Evolutionary conservation across 1,140 invertebrate species (phyloP), one percentile per base, ranked within the genome.

Genomic region (Macrosteles quadrilineatus): DNA sequence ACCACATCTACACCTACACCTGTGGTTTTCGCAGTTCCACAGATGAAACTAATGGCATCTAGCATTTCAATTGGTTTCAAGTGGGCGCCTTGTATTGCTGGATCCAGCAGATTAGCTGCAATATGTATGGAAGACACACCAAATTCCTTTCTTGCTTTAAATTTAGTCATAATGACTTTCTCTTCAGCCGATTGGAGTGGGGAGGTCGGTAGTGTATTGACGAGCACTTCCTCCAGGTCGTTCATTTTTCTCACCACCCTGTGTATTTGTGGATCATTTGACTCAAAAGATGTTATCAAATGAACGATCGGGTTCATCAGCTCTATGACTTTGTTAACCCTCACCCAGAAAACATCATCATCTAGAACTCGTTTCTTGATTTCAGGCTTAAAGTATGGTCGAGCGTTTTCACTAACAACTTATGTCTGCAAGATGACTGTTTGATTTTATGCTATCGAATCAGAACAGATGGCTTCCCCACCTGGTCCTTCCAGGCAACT

Each of bases 381-480:
- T 2, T 30, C 57, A 62, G 23, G 23, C 57, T 30, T 27, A 1
- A 62, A 9, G n/a, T 27, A 62, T 62, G 2, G 19, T 21, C 57
- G 4, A 25, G 45, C 66, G 31, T 45, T 21, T 65, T 64, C 30
- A 69, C 9, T 50, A 1, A 69, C 59, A 29, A 31, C 71, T 14
- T 69, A 30, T 69, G 36, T 45, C 25, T 72, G 67, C 9, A 72
- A 43, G 12, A 63, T 50, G 19, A 31, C 6, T 59, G 29, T 69
- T 66, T 62, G 19, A 29, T 21, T 45, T 4, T 21, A 72, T 12
- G 29, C 43, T 43, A 17, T 50, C 27, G 14, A 72, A 36, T 30
- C 68, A 72, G 27, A 45, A 62, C 31, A 67, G 32, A 45, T 70
- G 40, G 29, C 57, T 57, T 12, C 71, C 71, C 63, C 68, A 72